Base-by-base conservation (phyloP, 2,113 vertebrate genomes). In the Electrona antarctica region DNA sequence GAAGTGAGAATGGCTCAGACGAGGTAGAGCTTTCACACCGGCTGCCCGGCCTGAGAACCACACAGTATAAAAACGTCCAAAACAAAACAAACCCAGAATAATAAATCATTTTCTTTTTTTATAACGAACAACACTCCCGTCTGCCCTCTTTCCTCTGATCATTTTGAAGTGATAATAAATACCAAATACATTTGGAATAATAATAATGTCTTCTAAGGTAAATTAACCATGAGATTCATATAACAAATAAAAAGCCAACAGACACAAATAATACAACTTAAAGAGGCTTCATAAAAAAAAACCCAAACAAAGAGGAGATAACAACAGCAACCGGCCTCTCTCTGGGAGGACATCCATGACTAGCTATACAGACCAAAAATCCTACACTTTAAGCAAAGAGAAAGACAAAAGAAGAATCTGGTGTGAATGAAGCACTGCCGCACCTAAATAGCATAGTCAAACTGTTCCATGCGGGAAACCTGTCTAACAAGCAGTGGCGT, bases 11-110 rank as follows among this genome's bases (percentile, higher is more conserved):
- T 91, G 94, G 94, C 91, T 95, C 87, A 93, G 93, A 84, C 95
- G 96, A 98, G 96, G 96, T 97, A 97, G 95, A 96, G 95, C 91
- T 92, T 93, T 93, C 92, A 93, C 91, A 87, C 90, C 92, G 90
- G 93, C 93, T 89, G 85, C 94, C 96, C 94, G 93, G 93, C 93
- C 89, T 88, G 83, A 85, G 88, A 91, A 89, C 87, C 87, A 93
- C 90, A 92, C 79, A 70, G 89, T 90, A 77, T 76, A 84, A 74
- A 65, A 90, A 80, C 77, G 63, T 14, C n/a, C 7, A 46, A 73
- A 21, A 56, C 29, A 73, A 69, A 75, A 81, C 66, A 91, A 21
- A 82, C 88, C 79, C 74, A 64, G 75, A 76, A 75, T 79, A 84
- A 79, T 57, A 88, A 88, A 82, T 61, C 60, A 21, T 21, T 21